Evolutionary conservation across 2,113 vertebrate species (phyloP).

Genomic region (Peromyscus maniculatus): DNA sequence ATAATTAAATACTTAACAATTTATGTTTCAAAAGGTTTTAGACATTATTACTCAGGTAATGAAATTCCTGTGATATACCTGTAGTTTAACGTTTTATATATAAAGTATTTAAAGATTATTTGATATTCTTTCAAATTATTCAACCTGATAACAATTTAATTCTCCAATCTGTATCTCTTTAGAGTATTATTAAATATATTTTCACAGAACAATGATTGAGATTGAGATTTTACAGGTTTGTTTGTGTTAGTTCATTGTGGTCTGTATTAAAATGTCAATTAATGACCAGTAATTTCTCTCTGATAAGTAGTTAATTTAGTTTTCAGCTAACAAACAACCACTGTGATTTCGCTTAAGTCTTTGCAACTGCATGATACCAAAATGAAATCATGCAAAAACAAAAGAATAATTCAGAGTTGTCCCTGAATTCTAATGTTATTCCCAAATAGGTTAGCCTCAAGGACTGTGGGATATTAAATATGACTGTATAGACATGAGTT

Average conservation of each 20-base stretch:
- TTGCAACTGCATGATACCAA: neutral
- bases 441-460: neutral
- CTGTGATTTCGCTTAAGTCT: neutral
- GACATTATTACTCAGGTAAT: constrained; percentile 47
- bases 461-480: neutral
- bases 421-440: neutral
- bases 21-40: constrained; percentile 84
- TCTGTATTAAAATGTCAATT: neutral
- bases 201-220: neutral
- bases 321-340: neutral
- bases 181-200: neutral
- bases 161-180: neutral
- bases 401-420: neutral
- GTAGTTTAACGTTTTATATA: neutral
- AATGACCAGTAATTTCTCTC: neutral
- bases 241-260: neutral
- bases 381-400: neutral
- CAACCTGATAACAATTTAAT: neutral
- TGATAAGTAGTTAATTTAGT: constrained; percentile 48
- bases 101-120: neutral
- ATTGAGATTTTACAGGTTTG: neutral
- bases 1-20: constrained; percentile 87
- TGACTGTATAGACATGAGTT: neutral
- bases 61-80: neutral
- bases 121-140: neutral